Conservation (phyloP, 2,888 invertebrate species). For the Lathronympha strigana region DNA sequence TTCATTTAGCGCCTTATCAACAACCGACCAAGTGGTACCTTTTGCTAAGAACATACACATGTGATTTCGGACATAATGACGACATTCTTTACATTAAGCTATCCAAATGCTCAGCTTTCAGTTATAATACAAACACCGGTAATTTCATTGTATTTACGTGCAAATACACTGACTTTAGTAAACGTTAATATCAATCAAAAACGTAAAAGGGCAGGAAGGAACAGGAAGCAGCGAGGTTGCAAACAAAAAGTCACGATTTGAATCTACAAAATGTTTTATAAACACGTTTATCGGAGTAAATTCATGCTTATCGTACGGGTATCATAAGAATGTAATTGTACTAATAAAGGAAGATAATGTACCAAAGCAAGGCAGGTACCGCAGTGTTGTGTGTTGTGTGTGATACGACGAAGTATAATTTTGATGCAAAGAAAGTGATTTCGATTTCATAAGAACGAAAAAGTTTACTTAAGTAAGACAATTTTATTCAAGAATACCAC, state of each 20-base stretch:
- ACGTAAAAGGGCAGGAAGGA: conserved; percentile 27
- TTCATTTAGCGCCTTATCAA: no score
- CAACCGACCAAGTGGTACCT: no score
- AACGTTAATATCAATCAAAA: conserved; percentile 14
- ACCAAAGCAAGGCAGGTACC: conserved; percentile 22
- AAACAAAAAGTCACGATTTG: conserved; percentile 28
- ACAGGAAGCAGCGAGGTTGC: conserved; percentile 28
- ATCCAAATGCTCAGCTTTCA: background rate
- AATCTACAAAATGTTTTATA: conserved; percentile 23
- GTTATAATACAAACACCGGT: no score
- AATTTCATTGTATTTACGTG: no score
- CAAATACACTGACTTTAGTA: conserved; percentile 2
- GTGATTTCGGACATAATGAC: background rate
- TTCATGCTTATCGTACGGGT: conserved; percentile 28
- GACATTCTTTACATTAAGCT: background rate
- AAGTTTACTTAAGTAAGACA: background rate
- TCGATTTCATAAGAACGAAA: background rate
- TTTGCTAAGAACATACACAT: no score
- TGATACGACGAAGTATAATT: background rate
- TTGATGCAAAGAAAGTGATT: background rate
- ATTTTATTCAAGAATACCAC: no score
- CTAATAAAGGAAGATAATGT: conserved; percentile 35
- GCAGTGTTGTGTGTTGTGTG: conserved; percentile 1
- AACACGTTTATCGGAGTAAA: conserved; percentile 28
- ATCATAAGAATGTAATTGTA: conserved; percentile 13